These are phyloP conservation scores for Calcarius lapponicus DNA, from an alignment of 2,797 vertebrate species.

Conservation along the genomic window DNA sequence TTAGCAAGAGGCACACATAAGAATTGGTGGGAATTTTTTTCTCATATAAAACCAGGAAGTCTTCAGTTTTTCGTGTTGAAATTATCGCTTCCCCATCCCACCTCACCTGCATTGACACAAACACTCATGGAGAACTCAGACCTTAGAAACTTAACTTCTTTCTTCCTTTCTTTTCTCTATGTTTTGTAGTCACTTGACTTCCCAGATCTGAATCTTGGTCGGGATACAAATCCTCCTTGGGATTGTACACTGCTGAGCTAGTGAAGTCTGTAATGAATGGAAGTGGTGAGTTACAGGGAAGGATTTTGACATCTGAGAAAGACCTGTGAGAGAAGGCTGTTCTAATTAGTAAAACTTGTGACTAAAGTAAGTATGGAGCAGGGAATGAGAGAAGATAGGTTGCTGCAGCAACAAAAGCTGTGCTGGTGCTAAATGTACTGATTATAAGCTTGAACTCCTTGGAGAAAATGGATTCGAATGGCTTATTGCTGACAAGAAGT, in stretches of 20 bases:
- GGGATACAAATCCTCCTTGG: background rate
- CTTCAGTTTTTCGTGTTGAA: background rate
- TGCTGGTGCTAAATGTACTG: background rate
- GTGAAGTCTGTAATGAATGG: background rate
- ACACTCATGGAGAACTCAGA: background rate
- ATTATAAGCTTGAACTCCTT: background rate
- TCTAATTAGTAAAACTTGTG: constrained; percentile 8
- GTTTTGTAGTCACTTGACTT: background rate
- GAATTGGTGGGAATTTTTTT: background rate
- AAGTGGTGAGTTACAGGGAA: background rate
- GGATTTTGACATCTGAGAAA: background rate
- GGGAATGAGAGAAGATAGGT: background rate
- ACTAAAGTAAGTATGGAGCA: background rate
- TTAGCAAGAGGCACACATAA: background rate
- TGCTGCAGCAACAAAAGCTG: constrained; percentile 39
- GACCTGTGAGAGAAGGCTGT: background rate
- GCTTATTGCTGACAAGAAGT: background rate
- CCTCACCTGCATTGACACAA: background rate
- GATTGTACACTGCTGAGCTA: background rate
- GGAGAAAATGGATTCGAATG: background rate
- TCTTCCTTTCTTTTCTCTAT: background rate
- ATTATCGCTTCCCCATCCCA: fast-evolving
- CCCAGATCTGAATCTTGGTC: background rate
- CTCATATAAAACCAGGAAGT: background rate
- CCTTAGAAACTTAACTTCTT: background rate